Percentiles rank a stretch among this genome's conserved stretches.
Conservation (phyloP, 2,888 invertebrate genomes). For the Micoletzkya japonica region DNA sequence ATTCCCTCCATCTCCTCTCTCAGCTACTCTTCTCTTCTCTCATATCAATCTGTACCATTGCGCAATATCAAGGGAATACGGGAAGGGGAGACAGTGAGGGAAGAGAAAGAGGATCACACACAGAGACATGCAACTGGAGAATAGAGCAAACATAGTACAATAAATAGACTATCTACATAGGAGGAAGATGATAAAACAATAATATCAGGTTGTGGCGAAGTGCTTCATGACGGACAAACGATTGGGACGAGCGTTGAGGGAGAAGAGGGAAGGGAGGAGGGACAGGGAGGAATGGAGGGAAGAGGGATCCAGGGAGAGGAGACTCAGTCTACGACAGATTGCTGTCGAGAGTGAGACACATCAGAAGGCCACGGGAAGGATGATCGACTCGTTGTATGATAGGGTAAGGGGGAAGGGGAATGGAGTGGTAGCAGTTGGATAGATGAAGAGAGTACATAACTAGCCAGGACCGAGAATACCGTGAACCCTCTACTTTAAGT, state of each 20-base stretch:
- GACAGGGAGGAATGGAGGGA: neutral
- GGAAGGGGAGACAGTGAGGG: neutral
- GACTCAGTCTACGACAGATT: constrained; percentile 16
- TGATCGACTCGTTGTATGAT: constrained; percentile 13
- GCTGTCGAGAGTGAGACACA: constrained; percentile 19
- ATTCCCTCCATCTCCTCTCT: too few relatives aligned
- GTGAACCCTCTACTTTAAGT: neutral
- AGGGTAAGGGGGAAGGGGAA: constrained; percentile 3
- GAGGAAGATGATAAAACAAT: neutral
- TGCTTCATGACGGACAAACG: constrained; percentile 21
- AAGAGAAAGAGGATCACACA: neutral
- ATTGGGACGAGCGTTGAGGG: constrained; percentile 6
- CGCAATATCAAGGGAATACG: constrained; percentile 6
- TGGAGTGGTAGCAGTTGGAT: too few relatives aligned
- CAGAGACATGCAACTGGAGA: neutral
- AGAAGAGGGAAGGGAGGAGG: neutral
- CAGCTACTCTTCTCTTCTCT: too few relatives aligned
- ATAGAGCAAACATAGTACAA: neutral
- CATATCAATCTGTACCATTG: too few relatives aligned
- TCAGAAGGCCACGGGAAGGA: constrained; percentile 3
- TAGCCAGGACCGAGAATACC: neutral
- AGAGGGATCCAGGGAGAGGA: neutral
- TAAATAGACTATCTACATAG: neutral
- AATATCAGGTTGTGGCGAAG: constrained; percentile 13
- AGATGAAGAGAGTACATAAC: too few relatives aligned